phyloP scores from a whole-genome alignment of 2,888 invertebrate genomes.

The Sinopyrophorus schimmeli region DNA sequence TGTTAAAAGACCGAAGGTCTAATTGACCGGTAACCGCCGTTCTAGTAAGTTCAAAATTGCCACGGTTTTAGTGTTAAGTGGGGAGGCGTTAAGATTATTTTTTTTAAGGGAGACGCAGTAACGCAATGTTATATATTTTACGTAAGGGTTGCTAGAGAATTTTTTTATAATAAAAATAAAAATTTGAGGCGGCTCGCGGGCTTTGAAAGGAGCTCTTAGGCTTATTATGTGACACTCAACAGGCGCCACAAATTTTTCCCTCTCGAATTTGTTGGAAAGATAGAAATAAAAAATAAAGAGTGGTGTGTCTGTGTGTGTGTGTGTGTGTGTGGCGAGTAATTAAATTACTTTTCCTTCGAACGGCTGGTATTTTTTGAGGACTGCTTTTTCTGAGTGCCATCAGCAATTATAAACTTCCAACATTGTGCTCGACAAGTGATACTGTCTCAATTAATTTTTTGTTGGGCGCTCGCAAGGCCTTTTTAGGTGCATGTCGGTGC shows the following conservation, averaged over 20 bases:
- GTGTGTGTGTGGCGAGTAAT: constrained; percentile 14
- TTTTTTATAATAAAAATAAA: too few relatives aligned
- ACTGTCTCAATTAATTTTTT: constrained; percentile 46
- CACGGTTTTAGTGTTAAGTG: too few relatives aligned
- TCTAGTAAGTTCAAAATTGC: too few relatives aligned
- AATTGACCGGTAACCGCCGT: too few relatives aligned
- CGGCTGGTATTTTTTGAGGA: constrained; percentile 7
- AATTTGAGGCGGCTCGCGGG: too few relatives aligned
- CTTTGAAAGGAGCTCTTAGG: too few relatives aligned
- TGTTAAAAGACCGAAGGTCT: too few relatives aligned
- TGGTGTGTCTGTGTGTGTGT: background rate
- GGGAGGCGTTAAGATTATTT: too few relatives aligned
- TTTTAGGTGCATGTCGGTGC: constrained; percentile 35
- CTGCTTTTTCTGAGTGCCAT: constrained; percentile 13
- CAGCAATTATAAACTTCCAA: constrained; percentile 36
- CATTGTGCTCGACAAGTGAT: constrained; percentile 37
- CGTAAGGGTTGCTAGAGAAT: too few relatives aligned
- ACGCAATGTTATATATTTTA: too few relatives aligned
- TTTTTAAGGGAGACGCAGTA: too few relatives aligned
- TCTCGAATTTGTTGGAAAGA: background rate
- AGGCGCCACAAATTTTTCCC: constrained; percentile 32
- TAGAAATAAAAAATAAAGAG: background rate
- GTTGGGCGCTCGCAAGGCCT: constrained; percentile 34
- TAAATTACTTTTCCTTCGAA: constrained; percentile 9
- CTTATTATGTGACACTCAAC: constrained; percentile 32